phyloP scores from a whole-genome alignment of 2,888 invertebrate genomes.

The Morpho deidamia region DNA sequence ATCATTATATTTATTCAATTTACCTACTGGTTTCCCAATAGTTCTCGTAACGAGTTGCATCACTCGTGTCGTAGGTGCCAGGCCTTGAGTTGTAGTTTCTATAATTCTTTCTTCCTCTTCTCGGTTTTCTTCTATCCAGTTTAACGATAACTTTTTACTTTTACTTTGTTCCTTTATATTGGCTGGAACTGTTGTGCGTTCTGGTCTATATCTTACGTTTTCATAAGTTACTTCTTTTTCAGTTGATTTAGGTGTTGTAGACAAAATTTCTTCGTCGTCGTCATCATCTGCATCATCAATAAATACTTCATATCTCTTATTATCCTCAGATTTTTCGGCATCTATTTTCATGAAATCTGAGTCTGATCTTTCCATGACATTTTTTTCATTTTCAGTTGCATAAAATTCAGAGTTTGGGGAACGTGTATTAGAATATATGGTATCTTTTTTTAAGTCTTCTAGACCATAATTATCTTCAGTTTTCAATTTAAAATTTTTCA shows the following conservation, averaged over 20 bases:
- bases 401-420: neutral
- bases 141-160: conserved; percentile 15
- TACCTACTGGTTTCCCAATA: conserved; percentile 1
- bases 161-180: neutral
- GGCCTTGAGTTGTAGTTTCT: conserved; percentile 1
- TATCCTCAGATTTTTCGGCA: conserved; percentile 11
- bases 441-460: neutral
- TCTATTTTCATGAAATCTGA: neutral
- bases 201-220: neutral
- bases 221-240: neutral
- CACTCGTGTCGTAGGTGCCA: conserved; percentile 5
- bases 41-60: conserved; percentile 8
- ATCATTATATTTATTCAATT: conserved; percentile 16
- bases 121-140: conserved; percentile 25
- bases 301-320: conserved; percentile 30
- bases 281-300: conserved; percentile 32
- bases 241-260: conserved; percentile 2
- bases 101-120: conserved; percentile 9
- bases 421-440: neutral
- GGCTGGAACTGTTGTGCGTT: no score
- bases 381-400: neutral
- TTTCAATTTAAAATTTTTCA: neutral
- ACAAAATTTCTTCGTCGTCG: neutral
- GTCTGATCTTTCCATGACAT: neutral
- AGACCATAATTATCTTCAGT: neutral